A percentile compares a stretch with the other conserved stretches of the same genome.
These are phyloP conservation scores for Ictidomys tridecemlineatus DNA, from an alignment of 2,113 vertebrate genomes.

Conservation along the genomic window DNA sequence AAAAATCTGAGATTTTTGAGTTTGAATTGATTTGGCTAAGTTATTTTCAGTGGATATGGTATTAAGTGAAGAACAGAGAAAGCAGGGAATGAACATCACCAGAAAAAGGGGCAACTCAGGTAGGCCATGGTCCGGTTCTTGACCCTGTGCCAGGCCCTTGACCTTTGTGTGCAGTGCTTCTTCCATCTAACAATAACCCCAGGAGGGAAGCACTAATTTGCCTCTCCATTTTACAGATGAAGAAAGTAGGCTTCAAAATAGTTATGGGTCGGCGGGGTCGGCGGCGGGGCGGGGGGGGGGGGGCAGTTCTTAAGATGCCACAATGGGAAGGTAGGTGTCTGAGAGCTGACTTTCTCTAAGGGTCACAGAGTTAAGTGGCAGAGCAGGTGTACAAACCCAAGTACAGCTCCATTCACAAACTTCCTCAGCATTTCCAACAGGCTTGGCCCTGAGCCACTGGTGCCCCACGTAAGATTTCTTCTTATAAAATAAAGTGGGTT, in stretches of 20 bases:
- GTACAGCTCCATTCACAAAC: too few relatives aligned
- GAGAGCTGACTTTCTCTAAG: not conserved
- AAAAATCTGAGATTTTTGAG: too few relatives aligned
- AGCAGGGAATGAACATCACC: accelerated
- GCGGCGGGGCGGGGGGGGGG: too few relatives aligned
- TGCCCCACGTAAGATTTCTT: not conserved
- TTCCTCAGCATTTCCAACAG: not conserved
- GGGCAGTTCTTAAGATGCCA: too few relatives aligned
- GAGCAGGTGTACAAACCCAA: accelerated
- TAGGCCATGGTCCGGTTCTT: too few relatives aligned
- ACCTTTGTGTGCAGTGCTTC: not conserved
- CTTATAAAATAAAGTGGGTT: not conserved
- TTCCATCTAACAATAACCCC: not conserved
- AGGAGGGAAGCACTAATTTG: not conserved
- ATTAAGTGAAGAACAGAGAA: not conserved
- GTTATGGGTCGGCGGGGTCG: too few relatives aligned
- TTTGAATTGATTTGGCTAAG: not conserved
- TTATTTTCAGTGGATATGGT: not conserved
- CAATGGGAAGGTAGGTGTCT: not conserved
- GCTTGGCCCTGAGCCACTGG: not conserved
- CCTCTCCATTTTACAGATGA: not conserved
- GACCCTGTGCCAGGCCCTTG: accelerated
- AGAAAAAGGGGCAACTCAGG: too few relatives aligned
- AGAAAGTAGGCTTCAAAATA: not conserved
- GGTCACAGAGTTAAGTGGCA: not conserved